Percentiles rank a stretch among this genome's conserved stretches.
Evolutionary conservation across 2,113 vertebrate genomes (phyloP).

Genomic region (Aptenodytes patagonicus): DNA sequence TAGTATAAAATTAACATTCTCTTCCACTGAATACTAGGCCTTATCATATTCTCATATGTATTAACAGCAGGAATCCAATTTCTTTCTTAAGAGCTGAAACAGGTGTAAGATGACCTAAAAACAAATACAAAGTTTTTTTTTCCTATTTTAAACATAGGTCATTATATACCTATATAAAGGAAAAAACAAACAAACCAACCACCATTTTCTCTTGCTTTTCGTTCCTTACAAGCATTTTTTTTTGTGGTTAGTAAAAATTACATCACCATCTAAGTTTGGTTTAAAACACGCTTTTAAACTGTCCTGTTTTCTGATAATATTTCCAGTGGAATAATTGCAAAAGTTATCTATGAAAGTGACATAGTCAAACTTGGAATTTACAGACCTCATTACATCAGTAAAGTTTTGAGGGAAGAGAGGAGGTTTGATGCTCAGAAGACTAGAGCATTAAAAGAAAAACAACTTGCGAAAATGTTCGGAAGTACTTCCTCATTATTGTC

Average conservation of each 20-base stretch:
- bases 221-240: neutral
- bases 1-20: neutral
- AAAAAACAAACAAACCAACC: too few relatives aligned
- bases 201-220: neutral
- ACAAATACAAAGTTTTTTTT: neutral
- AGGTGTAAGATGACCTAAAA: neutral
- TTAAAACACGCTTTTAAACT: neutral
- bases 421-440: neutral
- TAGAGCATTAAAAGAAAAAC: neutral
- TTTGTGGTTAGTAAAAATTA: neutral
- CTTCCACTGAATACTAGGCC: neutral
- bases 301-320: neutral
- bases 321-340: neutral
- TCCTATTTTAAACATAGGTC: neutral
- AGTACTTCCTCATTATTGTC: neutral
- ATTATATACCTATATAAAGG: neutral
- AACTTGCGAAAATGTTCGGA: neutral
- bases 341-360: neutral
- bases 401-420: neutral
- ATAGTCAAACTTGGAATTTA: neutral
- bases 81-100: neutral
- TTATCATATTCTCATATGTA: neutral
- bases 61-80: neutral
- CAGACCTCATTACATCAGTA: neutral
- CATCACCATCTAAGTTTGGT: neutral